Evolutionary conservation across 2,113 vertebrate species (phyloP).

Genomic region (Trachemys scripta): DNA sequence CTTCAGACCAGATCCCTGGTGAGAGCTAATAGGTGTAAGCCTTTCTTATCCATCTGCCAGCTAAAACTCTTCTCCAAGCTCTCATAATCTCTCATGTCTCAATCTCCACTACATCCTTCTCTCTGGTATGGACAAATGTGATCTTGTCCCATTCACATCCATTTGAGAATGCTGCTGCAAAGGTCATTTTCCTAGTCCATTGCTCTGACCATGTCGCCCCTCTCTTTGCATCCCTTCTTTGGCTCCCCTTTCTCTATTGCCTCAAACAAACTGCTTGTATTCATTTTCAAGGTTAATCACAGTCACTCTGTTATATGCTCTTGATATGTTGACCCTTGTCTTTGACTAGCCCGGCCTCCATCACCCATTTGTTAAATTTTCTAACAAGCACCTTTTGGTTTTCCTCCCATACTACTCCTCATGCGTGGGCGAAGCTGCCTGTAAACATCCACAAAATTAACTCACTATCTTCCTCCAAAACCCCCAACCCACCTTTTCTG

Average conservation of each 20-base stretch:
- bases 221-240: too few relatives aligned
- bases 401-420: not conserved
- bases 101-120: not conserved
- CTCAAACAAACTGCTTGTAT: not conserved
- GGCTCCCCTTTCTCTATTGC: not conserved
- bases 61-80: too few relatives aligned
- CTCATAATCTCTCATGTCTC: too few relatives aligned
- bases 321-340: not conserved
- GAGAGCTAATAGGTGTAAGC: not conserved
- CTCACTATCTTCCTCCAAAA: too few relatives aligned
- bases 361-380: not conserved
- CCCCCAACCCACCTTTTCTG: too few relatives aligned
- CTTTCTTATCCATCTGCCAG: too few relatives aligned
- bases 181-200: too few relatives aligned
- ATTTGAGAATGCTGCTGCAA: too few relatives aligned
- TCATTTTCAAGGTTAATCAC: not conserved
- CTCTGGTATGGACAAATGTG: not conserved
- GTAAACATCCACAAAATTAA: too few relatives aligned
- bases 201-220: too few relatives aligned
- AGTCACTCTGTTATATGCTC: not conserved
- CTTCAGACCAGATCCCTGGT: not conserved
- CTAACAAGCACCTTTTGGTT: not conserved
- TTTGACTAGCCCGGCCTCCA: not conserved
- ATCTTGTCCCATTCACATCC: not conserved
- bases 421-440: too few relatives aligned